Evolutionary conservation across 2,888 invertebrate species (phyloP), one percentile per base, ranked within the genome.

Genomic region (Phaonia tiefii): DNA sequence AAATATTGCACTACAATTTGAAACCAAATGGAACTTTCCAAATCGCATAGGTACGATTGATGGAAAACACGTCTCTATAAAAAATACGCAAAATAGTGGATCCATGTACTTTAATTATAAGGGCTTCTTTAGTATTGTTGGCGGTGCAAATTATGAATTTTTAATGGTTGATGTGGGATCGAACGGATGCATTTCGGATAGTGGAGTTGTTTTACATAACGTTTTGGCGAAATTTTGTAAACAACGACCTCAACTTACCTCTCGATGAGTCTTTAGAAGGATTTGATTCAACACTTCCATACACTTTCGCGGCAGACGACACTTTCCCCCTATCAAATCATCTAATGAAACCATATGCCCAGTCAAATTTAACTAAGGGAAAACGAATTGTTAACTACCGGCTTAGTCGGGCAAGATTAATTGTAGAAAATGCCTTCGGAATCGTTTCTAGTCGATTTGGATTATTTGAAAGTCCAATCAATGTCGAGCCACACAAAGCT

Each of bases 61-160:
- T n/a, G n/a, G n/a, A n/a, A n/a, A n/a, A n/a, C n/a, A n/a, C n/a
- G n/a, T n/a, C n/a, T n/a, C n/a, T n/a, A n/a, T n/a, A 4, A 31
- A n/a, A 51, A 67, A 51, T 51, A 49, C 67, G 15, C 51, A 5
- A 15, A 15, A 26, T 26, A 51, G 49, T 25, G 79, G 76, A 37
- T 75, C 79, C 37, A 79, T 69, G 49, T 83, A 65, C 69, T 83
- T 74, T 17, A 83, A 82, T 73, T 79, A 81, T 26, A 81, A 81
- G 71, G 75, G 70, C 42, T 54, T 13, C 10, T 63, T 65, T 37
- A 82, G 82, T 31, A 79, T 78, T 15, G 2, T 65, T 17, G 65
- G 42, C 10, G 10, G 10, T n/a, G 65, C 65, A 26, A 65, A 42
- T 25, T 65, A 69, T 71, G 80, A 79, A 42, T 83, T 82, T 22